phyloP scores from a whole-genome alignment of 2,113 vertebrate species.

The Dromiciops gliroides region DNA sequence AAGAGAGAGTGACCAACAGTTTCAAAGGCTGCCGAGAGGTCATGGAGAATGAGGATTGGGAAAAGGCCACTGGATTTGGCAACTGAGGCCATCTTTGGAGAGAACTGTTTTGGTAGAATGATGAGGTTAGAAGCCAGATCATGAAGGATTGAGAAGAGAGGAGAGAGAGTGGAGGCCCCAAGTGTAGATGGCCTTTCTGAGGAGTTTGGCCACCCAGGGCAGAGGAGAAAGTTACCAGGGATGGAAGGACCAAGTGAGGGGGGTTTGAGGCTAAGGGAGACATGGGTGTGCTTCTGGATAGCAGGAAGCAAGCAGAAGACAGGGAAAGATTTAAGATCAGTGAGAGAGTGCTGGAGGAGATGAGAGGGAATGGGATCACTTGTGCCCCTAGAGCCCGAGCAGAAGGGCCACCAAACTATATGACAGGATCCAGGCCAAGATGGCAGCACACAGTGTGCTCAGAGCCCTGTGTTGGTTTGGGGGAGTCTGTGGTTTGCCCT shows the following conservation, averaged over 20 bases:
- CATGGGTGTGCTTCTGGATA: neutral
- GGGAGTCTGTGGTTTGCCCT: too few relatives aligned
- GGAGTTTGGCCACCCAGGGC: neutral
- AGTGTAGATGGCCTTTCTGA: neutral
- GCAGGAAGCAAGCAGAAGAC: neutral
- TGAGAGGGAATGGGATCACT: neutral
- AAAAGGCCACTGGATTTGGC: neutral
- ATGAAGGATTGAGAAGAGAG: neutral
- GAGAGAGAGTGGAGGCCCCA: neutral
- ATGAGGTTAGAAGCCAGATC: neutral
- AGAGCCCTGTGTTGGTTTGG: neutral
- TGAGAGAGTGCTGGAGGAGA: neutral
- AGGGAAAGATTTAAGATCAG: neutral
- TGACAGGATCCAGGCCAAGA: neutral
- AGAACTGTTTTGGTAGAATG: neutral
- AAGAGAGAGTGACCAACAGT: neutral
- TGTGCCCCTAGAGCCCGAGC: neutral
- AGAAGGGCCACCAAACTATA: neutral
- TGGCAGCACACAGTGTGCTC: neutral
- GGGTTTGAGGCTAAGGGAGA: neutral
- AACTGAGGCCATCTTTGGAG: neutral
- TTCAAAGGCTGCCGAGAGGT: neutral
- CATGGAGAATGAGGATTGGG: neutral
- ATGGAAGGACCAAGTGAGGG: neutral
- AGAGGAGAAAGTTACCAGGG: neutral